These are phyloP conservation scores for Pseudochromis fuscus DNA, from an alignment of 2,797 vertebrate species.

Conservation along the genomic window DNA sequence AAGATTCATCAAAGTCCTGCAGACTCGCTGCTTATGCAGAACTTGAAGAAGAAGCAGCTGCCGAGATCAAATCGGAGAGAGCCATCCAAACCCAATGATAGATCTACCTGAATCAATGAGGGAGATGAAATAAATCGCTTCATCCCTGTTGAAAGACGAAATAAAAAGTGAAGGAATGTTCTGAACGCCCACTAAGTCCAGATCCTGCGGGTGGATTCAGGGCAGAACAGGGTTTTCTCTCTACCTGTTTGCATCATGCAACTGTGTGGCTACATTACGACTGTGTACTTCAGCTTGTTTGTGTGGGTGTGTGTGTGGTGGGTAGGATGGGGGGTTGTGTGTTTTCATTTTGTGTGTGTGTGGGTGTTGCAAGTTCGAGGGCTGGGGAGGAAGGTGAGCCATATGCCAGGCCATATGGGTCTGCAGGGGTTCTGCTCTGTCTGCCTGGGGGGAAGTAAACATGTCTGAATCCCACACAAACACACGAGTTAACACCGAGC, in stretches of 20 bases:
- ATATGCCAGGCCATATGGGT: constrained; percentile 79
- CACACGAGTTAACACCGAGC: constrained; percentile 48
- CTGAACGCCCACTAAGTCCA: constrained; percentile 55
- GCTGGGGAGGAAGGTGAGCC: constrained; percentile 50
- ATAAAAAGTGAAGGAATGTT: constrained; percentile 34
- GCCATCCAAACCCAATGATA: constrained; percentile 46
- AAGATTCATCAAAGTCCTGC: constrained; percentile 64
- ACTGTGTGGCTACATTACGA: constrained; percentile 35
- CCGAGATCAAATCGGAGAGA: constrained; percentile 54
- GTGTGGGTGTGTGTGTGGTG: constrained; percentile 16
- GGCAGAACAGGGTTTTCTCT: constrained; percentile 42
- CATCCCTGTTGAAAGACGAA: constrained; percentile 58
- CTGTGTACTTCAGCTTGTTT: constrained; percentile 33
- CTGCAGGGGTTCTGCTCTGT: constrained; percentile 69
- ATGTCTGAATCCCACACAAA: constrained; percentile 68
- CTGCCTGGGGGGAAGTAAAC: constrained; percentile 75
- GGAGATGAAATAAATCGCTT: constrained; percentile 68
- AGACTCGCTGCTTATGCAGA: constrained; percentile 60
- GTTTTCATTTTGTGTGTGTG: constrained; percentile 21
- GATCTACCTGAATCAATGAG: constrained; percentile 68
- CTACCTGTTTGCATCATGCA: constrained; percentile 63
- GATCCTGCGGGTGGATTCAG: constrained; percentile 38
- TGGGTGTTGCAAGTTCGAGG: constrained; percentile 26
- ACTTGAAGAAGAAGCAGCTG: constrained; percentile 40
- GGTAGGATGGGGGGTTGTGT: constrained; percentile 15